A percentile compares a stretch with the other conserved stretches of the same genome.
phyloP scores from a whole-genome alignment of 2,113 vertebrate species.

The Morone saxatilis region DNA sequence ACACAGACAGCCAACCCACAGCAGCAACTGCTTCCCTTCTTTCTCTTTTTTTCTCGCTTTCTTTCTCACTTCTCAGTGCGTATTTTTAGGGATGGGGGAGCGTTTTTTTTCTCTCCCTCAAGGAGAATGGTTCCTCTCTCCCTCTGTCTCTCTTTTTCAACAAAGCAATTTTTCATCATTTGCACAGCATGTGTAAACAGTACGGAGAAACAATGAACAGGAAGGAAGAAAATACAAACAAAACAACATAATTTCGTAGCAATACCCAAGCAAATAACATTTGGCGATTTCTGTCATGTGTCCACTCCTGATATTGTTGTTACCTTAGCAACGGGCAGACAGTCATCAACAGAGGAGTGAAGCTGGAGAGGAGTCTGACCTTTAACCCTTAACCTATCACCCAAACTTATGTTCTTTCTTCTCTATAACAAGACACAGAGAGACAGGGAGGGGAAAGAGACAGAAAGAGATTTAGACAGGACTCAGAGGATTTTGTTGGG shows the following conservation, averaged over 20 bases:
- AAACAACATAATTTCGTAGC: background rate
- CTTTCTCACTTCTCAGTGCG: constrained; percentile 43
- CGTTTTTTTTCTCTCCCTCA: background rate
- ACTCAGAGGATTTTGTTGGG: constrained; percentile 55
- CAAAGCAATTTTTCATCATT: constrained; percentile 69
- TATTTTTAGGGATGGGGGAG: constrained; percentile 68
- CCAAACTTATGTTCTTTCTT: constrained; percentile 48
- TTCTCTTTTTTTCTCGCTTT: constrained; percentile 40
- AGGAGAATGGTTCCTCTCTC: constrained; percentile 44
- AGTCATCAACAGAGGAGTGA: constrained; percentile 18
- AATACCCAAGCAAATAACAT: constrained; percentile 24
- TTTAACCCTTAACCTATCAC: constrained; percentile 55
- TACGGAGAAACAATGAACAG: constrained; percentile 12
- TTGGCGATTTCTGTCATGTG: constrained; percentile 20
- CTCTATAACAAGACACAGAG: constrained; percentile 44
- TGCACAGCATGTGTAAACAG: constrained; percentile 63
- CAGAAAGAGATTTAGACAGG: constrained; percentile 19
- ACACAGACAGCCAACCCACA: constrained; percentile 56
- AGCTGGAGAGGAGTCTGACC: constrained; percentile 41
- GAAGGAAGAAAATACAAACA: constrained; percentile 13
- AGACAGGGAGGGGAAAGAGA: constrained; percentile 11
- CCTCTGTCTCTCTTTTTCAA: constrained; percentile 42
- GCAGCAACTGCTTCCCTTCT: constrained; percentile 55
- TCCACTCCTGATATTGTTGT: constrained; percentile 41
- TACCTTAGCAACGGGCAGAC: constrained; percentile 26